Percentiles rank a stretch among this genome's conserved stretches.
Conservation (phyloP, 2,888 invertebrate genomes). For the Drosophila basisetae region DNA sequence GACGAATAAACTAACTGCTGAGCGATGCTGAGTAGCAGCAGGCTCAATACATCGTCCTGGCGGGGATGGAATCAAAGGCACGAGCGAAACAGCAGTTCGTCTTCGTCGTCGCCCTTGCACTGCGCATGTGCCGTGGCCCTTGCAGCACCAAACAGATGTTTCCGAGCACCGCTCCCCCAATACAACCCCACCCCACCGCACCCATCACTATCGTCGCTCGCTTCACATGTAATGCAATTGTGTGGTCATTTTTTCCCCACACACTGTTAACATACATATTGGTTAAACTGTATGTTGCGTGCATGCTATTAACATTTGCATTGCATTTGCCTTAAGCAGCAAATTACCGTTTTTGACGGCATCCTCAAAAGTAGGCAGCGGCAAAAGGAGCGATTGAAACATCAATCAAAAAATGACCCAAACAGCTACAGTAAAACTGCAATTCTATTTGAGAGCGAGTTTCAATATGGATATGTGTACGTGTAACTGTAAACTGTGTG, state of each 20-base stretch:
- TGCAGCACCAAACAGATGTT: slow-evolving; percentile 63
- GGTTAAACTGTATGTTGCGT: background rate
- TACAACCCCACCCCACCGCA: background rate
- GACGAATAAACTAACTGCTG: slow-evolving; percentile 62
- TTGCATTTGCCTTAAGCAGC: background rate
- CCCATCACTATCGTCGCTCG: background rate
- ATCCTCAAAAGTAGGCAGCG: slow-evolving; percentile 41
- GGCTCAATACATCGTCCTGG: slow-evolving; percentile 26
- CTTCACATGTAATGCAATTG: slow-evolving; percentile 34
- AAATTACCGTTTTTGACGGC: slow-evolving; percentile 5
- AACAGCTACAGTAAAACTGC: slow-evolving; percentile 28
- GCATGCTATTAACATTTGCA: slow-evolving; percentile 7
- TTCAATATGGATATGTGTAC: background rate
- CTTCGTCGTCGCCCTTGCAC: background rate
- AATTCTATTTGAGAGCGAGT: slow-evolving; percentile 23
- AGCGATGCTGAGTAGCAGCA: slow-evolving; percentile 54
- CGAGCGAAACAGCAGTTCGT: slow-evolving; percentile 30
- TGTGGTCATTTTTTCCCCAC: slow-evolving; percentile 10
- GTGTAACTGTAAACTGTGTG: background rate
- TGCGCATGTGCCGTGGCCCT: slow-evolving; percentile 53
- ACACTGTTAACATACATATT: background rate
- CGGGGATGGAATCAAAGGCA: slow-evolving; percentile 36
- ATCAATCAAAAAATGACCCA: slow-evolving; percentile 7
- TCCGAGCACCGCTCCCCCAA: background rate
- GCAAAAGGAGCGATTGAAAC: slow-evolving; percentile 11